Conservation (phyloP, 2,113 vertebrate genomes). For the Puffinus mauretanicus region DNA sequence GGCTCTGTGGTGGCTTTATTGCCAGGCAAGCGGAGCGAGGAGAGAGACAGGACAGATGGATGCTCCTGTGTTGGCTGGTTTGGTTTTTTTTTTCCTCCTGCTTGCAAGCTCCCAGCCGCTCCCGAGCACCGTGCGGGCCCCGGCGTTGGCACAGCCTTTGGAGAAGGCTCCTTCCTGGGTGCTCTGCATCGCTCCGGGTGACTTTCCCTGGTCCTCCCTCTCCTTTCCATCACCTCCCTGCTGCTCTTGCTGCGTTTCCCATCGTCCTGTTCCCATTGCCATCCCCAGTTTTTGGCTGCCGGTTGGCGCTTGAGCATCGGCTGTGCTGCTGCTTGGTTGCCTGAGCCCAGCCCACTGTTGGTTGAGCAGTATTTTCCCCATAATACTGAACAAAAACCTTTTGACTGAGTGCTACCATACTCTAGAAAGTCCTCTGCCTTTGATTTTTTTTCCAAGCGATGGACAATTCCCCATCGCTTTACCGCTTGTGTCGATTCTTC, state of each 20-base stretch:
- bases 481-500: neutral
- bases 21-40: accelerated
- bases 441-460: neutral
- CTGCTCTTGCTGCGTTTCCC: accelerated
- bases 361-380: accelerated
- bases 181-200: accelerated
- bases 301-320: accelerated
- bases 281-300: neutral
- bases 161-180: neutral
- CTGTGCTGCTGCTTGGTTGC: neutral
- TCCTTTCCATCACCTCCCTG: neutral
- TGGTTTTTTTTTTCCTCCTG: neutral
- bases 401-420: neutral
- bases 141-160: neutral
- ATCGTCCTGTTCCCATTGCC: accelerated
- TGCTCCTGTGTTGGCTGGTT: neutral
- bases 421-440: neutral
- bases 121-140: neutral
- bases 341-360: accelerated
- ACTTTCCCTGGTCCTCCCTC: neutral
- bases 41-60: neutral
- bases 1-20: neutral
- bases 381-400: neutral
- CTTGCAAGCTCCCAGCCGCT: neutral
- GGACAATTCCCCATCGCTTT: neutral